Conservation (phyloP, 2,888 invertebrate species). For the Synanthedon tipuliformis region DNA sequence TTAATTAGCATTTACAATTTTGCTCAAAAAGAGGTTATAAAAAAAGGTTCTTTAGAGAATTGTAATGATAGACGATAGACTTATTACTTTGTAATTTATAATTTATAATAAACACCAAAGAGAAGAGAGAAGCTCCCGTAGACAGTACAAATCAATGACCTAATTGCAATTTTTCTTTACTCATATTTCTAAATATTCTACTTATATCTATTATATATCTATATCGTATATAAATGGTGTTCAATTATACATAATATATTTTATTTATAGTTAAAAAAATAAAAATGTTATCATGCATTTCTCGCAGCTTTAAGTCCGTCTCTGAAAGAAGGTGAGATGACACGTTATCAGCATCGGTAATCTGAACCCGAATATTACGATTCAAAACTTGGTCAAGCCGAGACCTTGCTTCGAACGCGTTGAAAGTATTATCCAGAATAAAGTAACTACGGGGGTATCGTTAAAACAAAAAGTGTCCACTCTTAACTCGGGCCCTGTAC, state of each 20-base stretch:
- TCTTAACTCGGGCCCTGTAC: conserved; percentile 50
- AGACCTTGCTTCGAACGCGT: conserved; percentile 41
- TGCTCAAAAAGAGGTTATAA: background rate
- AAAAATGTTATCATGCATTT: no score
- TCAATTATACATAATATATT: no score
- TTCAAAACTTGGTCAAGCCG: conserved; percentile 61
- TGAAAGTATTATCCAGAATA: conserved; percentile 42
- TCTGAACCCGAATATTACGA: conserved; percentile 70
- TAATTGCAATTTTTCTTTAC: no score
- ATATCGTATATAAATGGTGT: no score
- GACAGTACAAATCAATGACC: no score
- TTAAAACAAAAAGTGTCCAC: conserved; percentile 54
- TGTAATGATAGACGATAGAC: no score
- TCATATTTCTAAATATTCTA: background rate
- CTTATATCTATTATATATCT: background rate
- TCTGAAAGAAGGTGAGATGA: conserved; percentile 62
- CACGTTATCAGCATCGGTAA: conserved; percentile 61
- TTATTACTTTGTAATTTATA: no score
- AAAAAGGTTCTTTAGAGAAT: no score
- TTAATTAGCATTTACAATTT: background rate
- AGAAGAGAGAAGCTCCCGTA: no score
- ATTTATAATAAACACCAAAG: no score
- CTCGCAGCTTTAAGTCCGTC: conserved; percentile 17
- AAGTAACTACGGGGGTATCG: conserved; percentile 49
- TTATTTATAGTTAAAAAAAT: no score